Evolutionary conservation across 2,888 invertebrate species (phyloP).

Genomic region (Leptothorax acervorum): DNA sequence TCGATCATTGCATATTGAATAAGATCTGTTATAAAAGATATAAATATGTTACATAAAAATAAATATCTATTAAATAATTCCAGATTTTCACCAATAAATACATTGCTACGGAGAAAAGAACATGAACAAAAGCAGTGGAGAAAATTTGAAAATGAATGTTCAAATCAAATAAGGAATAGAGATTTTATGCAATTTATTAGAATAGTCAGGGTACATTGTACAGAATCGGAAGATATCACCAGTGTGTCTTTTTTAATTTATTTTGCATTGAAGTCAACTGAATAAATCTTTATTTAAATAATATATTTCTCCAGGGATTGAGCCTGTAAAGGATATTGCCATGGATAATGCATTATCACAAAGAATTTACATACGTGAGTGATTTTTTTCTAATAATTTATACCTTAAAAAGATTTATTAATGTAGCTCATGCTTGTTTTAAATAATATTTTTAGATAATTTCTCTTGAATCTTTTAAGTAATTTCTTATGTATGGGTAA

Average conservation of each 20-base stretch:
- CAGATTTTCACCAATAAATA: constrained; percentile 73
- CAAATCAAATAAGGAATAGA: constrained; percentile 23
- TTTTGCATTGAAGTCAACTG: neutral
- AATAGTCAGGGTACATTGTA: constrained; percentile 73
- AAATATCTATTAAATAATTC: neutral
- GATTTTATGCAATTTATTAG: constrained; percentile 75
- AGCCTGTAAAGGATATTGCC: constrained; percentile 25
- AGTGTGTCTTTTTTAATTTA: constrained; percentile 59
- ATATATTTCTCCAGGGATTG: constrained; percentile 53
- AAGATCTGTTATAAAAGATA: neutral
- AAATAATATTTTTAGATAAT: neutral
- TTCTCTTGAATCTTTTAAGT: neutral
- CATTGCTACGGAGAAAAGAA: neutral
- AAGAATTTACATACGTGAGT: constrained; percentile 36
- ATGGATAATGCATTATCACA: neutral
- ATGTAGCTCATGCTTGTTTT: neutral
- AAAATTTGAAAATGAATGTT: neutral
- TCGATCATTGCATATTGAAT: neutral
- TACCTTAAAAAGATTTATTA: constrained; percentile 7
- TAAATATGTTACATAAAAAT: neutral
- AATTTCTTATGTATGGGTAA: neutral
- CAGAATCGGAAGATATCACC: constrained; percentile 68
- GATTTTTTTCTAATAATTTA: neutral
- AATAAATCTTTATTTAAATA: constrained; percentile 19
- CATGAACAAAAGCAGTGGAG: neutral